Conservation (phyloP, 2,888 invertebrate species). For the Parapristionchus giblindavisi region DNA sequence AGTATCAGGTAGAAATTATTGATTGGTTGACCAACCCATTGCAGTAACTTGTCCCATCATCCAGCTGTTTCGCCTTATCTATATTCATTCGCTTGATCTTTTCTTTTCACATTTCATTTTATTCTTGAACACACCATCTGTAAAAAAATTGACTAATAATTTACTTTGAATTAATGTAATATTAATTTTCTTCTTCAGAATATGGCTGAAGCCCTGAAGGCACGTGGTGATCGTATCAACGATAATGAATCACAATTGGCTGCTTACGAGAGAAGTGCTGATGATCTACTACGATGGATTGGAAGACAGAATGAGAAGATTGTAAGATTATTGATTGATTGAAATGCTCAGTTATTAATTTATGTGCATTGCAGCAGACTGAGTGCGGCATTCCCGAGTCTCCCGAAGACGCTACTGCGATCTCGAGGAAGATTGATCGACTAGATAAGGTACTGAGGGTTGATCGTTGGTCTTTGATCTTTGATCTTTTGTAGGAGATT, state of each 20-base stretch:
- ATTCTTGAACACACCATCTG: too few relatives aligned
- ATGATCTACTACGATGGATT: constrained; percentile 55
- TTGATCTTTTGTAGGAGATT: constrained; percentile 4
- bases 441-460: constrained; percentile 5
- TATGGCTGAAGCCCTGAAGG: constrained; percentile 40
- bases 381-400: constrained; percentile 34
- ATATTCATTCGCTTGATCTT: too few relatives aligned
- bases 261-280: constrained; percentile 52
- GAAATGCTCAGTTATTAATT: not conserved
- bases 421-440: constrained; percentile 25
- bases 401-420: not conserved
- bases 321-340: not conserved
- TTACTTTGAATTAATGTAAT: too few relatives aligned
- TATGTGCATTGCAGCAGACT: not conserved
- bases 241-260: constrained; percentile 47
- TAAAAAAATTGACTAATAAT: too few relatives aligned
- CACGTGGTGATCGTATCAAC: constrained; percentile 47
- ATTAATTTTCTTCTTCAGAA: not conserved
- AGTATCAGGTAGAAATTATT: constrained; percentile 6
- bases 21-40: too few relatives aligned
- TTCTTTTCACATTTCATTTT: too few relatives aligned
- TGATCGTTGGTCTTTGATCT: not conserved
- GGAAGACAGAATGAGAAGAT: constrained; percentile 43
- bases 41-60: too few relatives aligned
- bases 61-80: too few relatives aligned